phyloP scores from a whole-genome alignment of 2,797 vertebrate species.

The Paratrypauchen microcephalus region DNA sequence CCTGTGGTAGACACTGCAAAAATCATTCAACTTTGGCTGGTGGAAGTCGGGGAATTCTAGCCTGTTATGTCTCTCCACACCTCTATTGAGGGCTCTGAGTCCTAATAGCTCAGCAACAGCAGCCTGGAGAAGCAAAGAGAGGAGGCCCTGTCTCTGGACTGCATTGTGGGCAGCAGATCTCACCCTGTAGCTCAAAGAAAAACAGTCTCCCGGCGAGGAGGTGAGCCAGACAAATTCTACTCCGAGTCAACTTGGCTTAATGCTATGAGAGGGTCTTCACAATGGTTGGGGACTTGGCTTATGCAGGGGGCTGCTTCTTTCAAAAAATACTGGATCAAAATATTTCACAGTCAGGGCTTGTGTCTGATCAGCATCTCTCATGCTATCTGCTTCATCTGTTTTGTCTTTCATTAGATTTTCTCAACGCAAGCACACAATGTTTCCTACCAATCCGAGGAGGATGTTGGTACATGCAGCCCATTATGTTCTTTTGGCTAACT shows the following conservation, averaged over 20 bases:
- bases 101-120: slow-evolving; percentile 52
- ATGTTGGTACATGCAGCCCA: slow-evolving; percentile 46
- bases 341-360: slow-evolving; percentile 34
- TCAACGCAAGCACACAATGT: slow-evolving; percentile 32
- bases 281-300: slow-evolving; percentile 18
- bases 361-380: slow-evolving; percentile 32
- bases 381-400: slow-evolving; percentile 47
- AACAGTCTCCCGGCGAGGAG: slow-evolving; percentile 29
- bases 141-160: slow-evolving; percentile 42
- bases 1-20: slow-evolving; percentile 45
- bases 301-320: slow-evolving; percentile 14
- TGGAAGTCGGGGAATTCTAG: slow-evolving; percentile 61
- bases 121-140: slow-evolving; percentile 49
- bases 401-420: slow-evolving; percentile 45
- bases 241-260: slow-evolving; percentile 35
- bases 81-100: slow-evolving; percentile 48
- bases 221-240: slow-evolving; percentile 50
- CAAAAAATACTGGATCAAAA: slow-evolving; percentile 43
- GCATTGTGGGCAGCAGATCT: slow-evolving; percentile 44
- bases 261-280: slow-evolving; percentile 13
- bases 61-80: slow-evolving; percentile 60
- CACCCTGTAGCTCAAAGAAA: slow-evolving; percentile 57
- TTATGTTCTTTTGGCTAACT: slow-evolving; percentile 45
- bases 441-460: slow-evolving; percentile 51
- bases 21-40: slow-evolving; percentile 68